Percentiles rank a stretch among this genome's conserved stretches.
phyloP scores from a whole-genome alignment of 2,797 vertebrate genomes.

The Myotis daubentonii region DNA sequence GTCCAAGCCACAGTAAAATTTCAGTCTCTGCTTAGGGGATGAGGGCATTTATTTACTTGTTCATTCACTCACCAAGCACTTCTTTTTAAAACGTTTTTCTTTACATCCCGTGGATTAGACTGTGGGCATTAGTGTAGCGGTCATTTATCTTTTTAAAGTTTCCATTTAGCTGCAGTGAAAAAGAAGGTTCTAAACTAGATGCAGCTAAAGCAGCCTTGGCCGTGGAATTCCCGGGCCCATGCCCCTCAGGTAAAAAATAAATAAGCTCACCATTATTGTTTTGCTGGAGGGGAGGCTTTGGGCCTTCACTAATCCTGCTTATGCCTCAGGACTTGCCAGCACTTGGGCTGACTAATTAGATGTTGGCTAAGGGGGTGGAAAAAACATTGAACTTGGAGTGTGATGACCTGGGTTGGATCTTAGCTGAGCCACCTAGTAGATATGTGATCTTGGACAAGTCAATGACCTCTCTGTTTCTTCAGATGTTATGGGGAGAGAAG shows the following conservation, averaged over 20 bases:
- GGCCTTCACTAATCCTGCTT: neutral
- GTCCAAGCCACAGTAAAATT: neutral
- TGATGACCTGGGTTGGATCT: neutral
- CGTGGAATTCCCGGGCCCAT: neutral
- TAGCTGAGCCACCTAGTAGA: neutral
- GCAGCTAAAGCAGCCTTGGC: neutral
- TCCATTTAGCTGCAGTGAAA: neutral
- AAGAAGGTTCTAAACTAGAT: neutral
- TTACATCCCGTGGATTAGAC: constrained; percentile 2
- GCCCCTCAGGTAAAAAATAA: neutral
- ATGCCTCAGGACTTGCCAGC: neutral
- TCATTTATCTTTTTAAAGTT: constrained; percentile 57
- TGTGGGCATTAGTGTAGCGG: neutral
- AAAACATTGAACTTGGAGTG: neutral
- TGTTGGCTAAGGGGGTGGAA: neutral
- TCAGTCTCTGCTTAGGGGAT: neutral
- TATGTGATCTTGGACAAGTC: neutral
- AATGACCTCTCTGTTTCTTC: neutral
- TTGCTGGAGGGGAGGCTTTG: neutral
- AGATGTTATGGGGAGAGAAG: neutral
- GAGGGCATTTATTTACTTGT: neutral
- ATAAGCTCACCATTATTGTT: neutral
- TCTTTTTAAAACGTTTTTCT: constrained; percentile 57
- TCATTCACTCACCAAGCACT: constrained; percentile 37
- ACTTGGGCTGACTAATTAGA: neutral